A percentile compares a stretch with the other conserved stretches of the same genome.
phyloP scores from a whole-genome alignment of 1,140 invertebrate species.

The Ceratina japonica region DNA sequence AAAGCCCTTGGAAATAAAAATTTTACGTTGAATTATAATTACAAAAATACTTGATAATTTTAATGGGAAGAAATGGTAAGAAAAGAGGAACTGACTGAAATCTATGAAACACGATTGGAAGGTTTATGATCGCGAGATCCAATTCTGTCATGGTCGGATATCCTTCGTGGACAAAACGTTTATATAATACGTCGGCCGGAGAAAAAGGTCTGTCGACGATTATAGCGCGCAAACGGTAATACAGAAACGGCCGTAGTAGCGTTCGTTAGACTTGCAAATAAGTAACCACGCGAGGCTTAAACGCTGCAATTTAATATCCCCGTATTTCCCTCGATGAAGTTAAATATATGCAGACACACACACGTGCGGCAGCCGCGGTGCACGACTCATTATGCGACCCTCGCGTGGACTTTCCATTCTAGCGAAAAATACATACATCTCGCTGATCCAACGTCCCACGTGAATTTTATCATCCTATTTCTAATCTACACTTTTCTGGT shows the following conservation, averaged over 20 bases:
- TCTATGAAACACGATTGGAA: not conserved
- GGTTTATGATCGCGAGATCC: not conserved
- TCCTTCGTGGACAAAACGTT: not conserved
- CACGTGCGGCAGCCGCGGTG: not conserved
- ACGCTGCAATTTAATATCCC: slow-evolving; percentile 42
- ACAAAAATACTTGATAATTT: no score
- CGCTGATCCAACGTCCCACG: no score
- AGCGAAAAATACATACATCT: no score
- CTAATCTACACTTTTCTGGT: no score
- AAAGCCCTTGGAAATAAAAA: no score
- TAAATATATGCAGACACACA: slow-evolving; percentile 17
- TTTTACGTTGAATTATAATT: no score
- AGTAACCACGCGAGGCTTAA: slow-evolving; percentile 40
- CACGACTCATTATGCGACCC: slow-evolving; percentile 13
- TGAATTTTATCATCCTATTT: no score
- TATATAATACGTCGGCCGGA: not conserved
- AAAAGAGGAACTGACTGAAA: not conserved
- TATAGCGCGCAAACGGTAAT: not conserved
- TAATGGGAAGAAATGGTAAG: no score
- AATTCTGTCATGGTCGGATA: not conserved
- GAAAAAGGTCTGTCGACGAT: slow-evolving; percentile 12
- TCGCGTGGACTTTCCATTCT: slow-evolving; percentile 10
- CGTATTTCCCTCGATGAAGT: slow-evolving; percentile 22
- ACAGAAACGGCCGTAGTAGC: slow-evolving; percentile 19
- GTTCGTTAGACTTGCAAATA: slow-evolving; percentile 46